Evolutionary conservation across 2,797 vertebrate genomes (phyloP).

Genomic region (Falco peregrinus): DNA sequence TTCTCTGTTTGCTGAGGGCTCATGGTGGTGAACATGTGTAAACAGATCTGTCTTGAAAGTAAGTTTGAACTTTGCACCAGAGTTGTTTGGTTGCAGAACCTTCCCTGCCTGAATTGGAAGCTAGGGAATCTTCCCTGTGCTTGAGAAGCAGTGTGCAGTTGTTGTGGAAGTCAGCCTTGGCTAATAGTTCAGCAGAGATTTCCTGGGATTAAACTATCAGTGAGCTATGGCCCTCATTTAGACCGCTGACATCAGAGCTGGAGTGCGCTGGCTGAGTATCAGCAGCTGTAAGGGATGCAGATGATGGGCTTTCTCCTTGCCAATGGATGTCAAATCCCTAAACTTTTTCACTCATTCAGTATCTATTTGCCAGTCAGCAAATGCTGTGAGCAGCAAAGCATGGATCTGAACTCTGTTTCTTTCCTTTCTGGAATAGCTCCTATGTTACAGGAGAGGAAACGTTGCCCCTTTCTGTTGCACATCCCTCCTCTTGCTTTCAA

Average conservation of each 20-base stretch:
- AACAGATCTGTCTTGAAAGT: background rate
- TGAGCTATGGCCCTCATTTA: slow-evolving; percentile 16
- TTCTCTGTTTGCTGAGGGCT: background rate
- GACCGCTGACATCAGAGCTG: slow-evolving; percentile 27
- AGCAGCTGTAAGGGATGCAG: slow-evolving; percentile 25
- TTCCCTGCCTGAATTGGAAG: background rate
- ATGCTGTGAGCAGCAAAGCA: background rate
- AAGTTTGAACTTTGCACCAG: background rate
- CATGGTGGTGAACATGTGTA: background rate
- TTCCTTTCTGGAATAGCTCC: background rate
- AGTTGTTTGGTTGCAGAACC: background rate
- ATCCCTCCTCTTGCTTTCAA: background rate
- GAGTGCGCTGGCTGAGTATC: background rate
- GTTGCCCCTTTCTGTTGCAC: background rate
- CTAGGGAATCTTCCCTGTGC: background rate
- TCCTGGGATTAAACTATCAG: slow-evolving; percentile 52
- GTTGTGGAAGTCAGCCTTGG: background rate
- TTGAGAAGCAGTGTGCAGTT: background rate
- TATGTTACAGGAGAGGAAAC: background rate
- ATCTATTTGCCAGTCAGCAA: background rate
- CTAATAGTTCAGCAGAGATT: slow-evolving; percentile 46
- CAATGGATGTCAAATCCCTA: background rate
- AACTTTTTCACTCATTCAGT: background rate
- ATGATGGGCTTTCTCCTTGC: slow-evolving; percentile 16
- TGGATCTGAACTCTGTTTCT: background rate